Evolutionary conservation across 2,888 invertebrate genomes (phyloP).

Genomic region (Drosophila maculinotata): DNA sequence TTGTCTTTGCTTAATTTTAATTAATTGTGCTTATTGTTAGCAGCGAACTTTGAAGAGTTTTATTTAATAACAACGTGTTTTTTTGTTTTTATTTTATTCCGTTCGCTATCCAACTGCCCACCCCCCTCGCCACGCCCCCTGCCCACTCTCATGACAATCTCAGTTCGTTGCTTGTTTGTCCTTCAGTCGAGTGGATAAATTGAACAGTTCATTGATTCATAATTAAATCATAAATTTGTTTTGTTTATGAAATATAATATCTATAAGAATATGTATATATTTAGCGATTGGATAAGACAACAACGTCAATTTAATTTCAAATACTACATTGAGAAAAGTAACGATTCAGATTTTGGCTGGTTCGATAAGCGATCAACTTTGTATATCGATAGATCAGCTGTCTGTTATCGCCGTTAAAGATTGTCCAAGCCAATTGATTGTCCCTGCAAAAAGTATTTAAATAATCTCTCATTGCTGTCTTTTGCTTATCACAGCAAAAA

Average conservation of each 20-base stretch:
- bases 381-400: conserved; percentile 8
- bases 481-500: too few relatives aligned
- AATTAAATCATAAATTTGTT: conserved; percentile 58
- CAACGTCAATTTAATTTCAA: background rate
- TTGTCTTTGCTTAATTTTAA: conserved; percentile 65
- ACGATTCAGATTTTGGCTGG: conserved; percentile 1
- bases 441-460: background rate
- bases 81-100: conserved; percentile 10
- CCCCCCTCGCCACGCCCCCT: conserved; percentile 2
- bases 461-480: too few relatives aligned
- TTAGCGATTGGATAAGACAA: conserved; percentile 14
- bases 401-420: background rate
- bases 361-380: background rate
- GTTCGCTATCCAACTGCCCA: too few relatives aligned
- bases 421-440: background rate
- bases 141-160: conserved; percentile 3
- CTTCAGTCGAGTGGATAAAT: conserved; percentile 58
- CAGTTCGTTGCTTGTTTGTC: conserved; percentile 60
- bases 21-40: conserved; percentile 69
- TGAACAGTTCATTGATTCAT: conserved; percentile 72
- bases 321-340: background rate
- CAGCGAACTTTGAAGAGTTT: conserved; percentile 37
- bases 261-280: conserved; percentile 20
- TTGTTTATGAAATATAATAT: conserved; percentile 48
- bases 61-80: conserved; percentile 25